Percentiles rank a stretch among this genome's conserved stretches.
Conservation (phyloP, 35 echinoderm and acorn worm genomes). For the Amphiura filiformis region DNA sequence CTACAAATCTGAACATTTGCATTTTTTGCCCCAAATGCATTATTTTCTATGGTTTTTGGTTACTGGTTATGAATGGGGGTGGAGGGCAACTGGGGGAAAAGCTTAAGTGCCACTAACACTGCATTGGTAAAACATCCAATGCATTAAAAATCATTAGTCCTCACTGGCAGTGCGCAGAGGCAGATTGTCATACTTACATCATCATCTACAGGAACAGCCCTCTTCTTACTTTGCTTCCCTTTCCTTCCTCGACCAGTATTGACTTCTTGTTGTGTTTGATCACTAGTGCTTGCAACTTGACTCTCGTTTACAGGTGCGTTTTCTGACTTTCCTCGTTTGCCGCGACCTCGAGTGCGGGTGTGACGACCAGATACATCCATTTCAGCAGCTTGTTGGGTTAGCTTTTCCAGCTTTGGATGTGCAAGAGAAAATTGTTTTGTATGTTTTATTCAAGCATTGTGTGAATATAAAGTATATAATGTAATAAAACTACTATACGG, state of each 20-base stretch:
- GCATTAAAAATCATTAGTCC: neutral
- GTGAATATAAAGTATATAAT: neutral
- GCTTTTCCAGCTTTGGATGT: conserved; percentile 30
- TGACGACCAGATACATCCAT: conserved; percentile 26
- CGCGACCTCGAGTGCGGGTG: neutral
- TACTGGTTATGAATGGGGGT: neutral
- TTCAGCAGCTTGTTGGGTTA: conserved; percentile 50
- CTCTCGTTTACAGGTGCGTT: neutral
- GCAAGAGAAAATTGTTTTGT: no score
- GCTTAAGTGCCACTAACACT: neutral
- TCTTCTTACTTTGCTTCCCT: conserved; percentile 14
- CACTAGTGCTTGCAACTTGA: neutral
- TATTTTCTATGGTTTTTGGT: no score
- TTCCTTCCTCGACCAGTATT: conserved; percentile 6
- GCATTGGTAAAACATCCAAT: neutral
- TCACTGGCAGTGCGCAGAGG: neutral
- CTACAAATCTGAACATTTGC: no score
- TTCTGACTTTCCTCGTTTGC: neutral
- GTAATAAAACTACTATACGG: neutral
- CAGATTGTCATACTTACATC: conserved; percentile 15
- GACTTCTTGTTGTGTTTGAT: neutral
- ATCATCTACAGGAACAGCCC: conserved; percentile 21
- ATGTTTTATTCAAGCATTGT: neutral
- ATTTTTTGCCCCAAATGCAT: no score
- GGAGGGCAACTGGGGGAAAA: neutral